Percentiles rank a stretch among this genome's conserved stretches.
phyloP scores from a whole-genome alignment of 2,888 invertebrate genomes.

The Caenorhabditis doughertyi region DNA sequence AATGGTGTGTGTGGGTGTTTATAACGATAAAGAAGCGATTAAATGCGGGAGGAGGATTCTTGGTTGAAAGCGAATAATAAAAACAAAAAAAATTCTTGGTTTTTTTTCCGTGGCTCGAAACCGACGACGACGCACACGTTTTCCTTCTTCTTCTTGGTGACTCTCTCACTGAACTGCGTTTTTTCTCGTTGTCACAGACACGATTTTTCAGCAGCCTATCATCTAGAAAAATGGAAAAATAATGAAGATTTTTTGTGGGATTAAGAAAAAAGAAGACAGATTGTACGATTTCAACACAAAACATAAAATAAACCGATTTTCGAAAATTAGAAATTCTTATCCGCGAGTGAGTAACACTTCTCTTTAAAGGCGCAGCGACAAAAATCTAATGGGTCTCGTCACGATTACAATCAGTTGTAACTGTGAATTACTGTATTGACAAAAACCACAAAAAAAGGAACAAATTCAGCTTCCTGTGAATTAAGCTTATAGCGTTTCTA shows the following conservation, averaged over 20 bases:
- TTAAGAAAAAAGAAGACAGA: not conserved
- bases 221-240: constrained; percentile 34
- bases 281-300: not conserved
- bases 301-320: not conserved
- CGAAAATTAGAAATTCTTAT: no score
- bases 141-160: not conserved
- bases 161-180: constrained; percentile 25
- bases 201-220: constrained; percentile 53
- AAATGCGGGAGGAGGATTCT: not conserved
- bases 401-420: no score
- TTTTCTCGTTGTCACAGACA: not conserved
- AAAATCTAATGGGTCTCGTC: no score
- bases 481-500: no score
- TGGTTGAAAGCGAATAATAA: constrained; percentile 20
- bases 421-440: no score
- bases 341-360: no score
- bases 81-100: not conserved
- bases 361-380: no score
- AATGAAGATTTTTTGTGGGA: not conserved
- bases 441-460: no score
- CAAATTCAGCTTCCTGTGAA: no score
- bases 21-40: constrained; percentile 7
- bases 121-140: constrained; percentile 1
- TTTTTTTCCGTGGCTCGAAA: not conserved
- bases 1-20: constrained; percentile 1